Base-by-base conservation (phyloP, 1,140 invertebrate species). In the Seison nebaliae region DNA sequence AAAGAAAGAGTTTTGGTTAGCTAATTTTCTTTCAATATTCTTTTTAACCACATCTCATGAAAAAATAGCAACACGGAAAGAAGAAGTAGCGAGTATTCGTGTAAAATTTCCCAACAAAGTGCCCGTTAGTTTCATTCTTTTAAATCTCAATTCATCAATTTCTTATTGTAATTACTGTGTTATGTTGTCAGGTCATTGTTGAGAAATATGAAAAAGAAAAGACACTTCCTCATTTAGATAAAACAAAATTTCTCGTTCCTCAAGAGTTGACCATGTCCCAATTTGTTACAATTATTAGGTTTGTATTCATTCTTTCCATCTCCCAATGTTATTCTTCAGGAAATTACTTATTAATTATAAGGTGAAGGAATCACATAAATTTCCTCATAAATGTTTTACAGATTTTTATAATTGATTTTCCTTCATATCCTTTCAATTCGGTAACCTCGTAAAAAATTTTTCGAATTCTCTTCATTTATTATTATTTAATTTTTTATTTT, bases 181-280 rank as follows among this genome's bases (percentile, higher is more conserved):
- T 26, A 26, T 8, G 12, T 11, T 11, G 46, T 17, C 55, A 65
- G 47, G 59, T 70, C 6, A 67, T 71, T 21, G 69, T 71, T 43
- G 69, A 71, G 47, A 47, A 67, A 22, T 69, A 60, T 47, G 47
- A 55, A 34, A 55, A 57, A 31, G 68, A 70, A 48, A 67, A 65
- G 44, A 58, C 59, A 43, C 51, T 70, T 14, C 69, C 69, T 28
- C 46, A 64, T 8, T 47, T 70, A 38, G 67, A 70, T 45, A 65
- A 66, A 49, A 65, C 63, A 44, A 71, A 71, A 52, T 71, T 69
- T 50, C 51, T 71, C 28, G 66, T 71, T 24, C 69, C 69, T 29
- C 63, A 67, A 49, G 65, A 70, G 49, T 57, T 71, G 4, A 66
- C 67, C 32, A 63, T 71, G 47, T 66, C 64, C 45, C 68, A 70